Conservation (phyloP, 2,113 vertebrate species). For the Jacana jacana region DNA sequence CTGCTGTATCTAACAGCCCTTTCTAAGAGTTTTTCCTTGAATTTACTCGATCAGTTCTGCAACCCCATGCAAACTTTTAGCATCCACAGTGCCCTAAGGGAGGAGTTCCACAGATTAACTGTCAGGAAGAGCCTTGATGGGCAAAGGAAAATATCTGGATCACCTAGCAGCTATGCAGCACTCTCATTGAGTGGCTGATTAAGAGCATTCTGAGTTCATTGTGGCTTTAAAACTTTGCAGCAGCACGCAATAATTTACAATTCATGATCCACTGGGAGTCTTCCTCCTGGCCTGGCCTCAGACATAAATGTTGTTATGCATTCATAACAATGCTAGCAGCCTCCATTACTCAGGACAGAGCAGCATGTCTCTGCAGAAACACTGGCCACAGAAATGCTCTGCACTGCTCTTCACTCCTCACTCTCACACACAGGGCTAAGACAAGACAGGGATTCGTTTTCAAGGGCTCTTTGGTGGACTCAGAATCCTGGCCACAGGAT, state of each 20-base stretch:
- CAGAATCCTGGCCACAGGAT: neutral
- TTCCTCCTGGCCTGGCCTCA: neutral
- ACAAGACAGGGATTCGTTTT: neutral
- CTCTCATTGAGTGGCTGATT: neutral
- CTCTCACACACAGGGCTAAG: neutral
- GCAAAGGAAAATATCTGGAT: neutral
- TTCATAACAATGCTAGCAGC: neutral
- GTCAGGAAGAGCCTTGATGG: neutral
- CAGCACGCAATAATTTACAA: neutral
- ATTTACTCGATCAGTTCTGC: neutral
- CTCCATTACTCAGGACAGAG: neutral
- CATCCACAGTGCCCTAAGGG: neutral
- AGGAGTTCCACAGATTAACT: neutral
- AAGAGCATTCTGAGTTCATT: neutral
- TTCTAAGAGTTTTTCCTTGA: neutral
- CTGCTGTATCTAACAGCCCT: neutral
- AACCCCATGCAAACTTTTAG: neutral
- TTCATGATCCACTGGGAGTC: neutral
- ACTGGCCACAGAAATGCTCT: neutral
- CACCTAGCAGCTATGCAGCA: neutral
- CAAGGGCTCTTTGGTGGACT: neutral
- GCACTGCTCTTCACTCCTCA: neutral
- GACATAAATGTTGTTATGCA: neutral
- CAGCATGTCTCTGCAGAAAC: neutral
- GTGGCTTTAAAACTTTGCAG: neutral